phyloP scores from a whole-genome alignment of 2,113 vertebrate species.

The Phyllostomus hastatus region DNA sequence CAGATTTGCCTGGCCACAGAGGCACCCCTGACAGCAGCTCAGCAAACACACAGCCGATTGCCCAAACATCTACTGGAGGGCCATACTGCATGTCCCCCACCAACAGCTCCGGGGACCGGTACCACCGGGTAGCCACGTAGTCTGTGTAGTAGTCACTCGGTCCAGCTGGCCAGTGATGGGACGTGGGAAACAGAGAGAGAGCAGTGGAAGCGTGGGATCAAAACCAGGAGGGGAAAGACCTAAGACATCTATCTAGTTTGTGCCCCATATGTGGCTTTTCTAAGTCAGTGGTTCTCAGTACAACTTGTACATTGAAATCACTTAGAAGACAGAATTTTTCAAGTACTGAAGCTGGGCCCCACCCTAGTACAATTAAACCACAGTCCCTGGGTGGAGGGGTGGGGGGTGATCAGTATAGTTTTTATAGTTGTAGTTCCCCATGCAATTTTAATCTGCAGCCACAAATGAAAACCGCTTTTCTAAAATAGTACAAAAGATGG shows the following conservation, averaged over 20 bases:
- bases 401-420: not conserved
- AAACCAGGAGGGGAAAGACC: not conserved
- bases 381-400: not conserved
- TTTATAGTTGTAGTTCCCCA: slow-evolving; percentile 5
- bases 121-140: slow-evolving; percentile 97
- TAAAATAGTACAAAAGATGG: not conserved
- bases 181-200: slow-evolving; percentile 44
- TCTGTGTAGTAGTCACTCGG: slow-evolving; percentile 95
- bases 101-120: slow-evolving; percentile 92
- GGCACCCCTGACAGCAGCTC: slow-evolving; percentile 91
- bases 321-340: not conserved
- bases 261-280: not conserved
- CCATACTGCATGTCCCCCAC: slow-evolving; percentile 96
- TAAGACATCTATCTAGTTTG: not conserved
- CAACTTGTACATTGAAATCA: not conserved
- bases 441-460: slow-evolving; percentile 5
- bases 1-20: slow-evolving; percentile 95
- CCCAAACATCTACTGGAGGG: slow-evolving; percentile 95
- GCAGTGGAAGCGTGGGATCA: not conserved
- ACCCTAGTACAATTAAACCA: not conserved
- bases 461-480: not conserved
- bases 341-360: not conserved
- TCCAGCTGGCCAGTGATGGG: slow-evolving; percentile 82
- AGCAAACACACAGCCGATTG: slow-evolving; percentile 93
- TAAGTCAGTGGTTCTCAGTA: not conserved